Percentiles rank a stretch among this genome's conserved stretches.
Conservation (phyloP, 2,888 invertebrate species). For the Mylabris sibirica region DNA sequence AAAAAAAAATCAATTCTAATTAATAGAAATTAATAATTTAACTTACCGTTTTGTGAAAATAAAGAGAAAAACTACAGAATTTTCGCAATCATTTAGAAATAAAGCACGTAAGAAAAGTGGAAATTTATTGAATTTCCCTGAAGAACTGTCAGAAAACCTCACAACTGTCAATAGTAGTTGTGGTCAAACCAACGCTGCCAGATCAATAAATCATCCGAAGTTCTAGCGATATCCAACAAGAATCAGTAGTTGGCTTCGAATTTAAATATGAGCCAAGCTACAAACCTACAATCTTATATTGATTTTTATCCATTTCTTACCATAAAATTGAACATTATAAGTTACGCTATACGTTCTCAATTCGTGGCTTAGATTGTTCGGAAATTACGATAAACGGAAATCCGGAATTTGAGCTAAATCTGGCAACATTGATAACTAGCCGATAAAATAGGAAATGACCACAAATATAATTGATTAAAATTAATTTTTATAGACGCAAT, state of each 20-base stretch:
- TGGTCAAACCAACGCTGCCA: neutral
- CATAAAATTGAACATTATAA: too few species aligned
- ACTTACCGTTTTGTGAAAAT: neutral
- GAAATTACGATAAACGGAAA: too few species aligned
- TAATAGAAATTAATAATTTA: neutral
- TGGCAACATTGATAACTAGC: neutral
- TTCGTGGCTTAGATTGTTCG: too few species aligned
- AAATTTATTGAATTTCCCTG: neutral
- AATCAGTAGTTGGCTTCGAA: too few species aligned
- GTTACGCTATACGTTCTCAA: too few species aligned
- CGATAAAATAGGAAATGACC: conserved; percentile 3
- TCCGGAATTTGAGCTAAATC: too few species aligned
- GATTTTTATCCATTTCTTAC: too few species aligned
- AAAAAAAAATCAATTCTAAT: neutral
- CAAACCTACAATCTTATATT: too few species aligned
- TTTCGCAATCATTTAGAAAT: neutral
- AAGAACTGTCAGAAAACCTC: neutral
- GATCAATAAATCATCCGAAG: neutral
- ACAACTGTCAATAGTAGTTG: neutral
- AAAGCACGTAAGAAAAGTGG: neutral
- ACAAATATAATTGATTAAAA: neutral
- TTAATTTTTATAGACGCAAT: neutral
- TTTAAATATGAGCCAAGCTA: too few species aligned
- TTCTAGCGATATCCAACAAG: neutral
- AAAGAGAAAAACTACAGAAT: neutral